Percentiles rank a stretch among this genome's conserved stretches.
Conservation (phyloP, 2,888 invertebrate genomes). For the Leptura quadrifasciata region DNA sequence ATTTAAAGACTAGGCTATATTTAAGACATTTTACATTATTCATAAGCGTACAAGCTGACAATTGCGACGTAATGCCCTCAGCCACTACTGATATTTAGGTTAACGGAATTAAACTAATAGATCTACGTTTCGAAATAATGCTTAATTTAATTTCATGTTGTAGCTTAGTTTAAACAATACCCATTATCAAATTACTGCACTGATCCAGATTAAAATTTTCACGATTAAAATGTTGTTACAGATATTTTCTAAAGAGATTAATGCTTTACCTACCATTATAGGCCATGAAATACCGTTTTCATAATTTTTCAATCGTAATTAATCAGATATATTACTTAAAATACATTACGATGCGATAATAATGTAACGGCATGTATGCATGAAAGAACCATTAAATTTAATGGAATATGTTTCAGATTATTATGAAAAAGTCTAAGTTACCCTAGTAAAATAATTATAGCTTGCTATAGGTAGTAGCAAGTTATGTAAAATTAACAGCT, state of each 20-base stretch:
- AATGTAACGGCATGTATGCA: slow-evolving; percentile 20
- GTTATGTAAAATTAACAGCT: slow-evolving; percentile 21
- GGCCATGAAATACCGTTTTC: neutral
- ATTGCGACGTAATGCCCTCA: too few relatives aligned
- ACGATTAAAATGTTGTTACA: neutral
- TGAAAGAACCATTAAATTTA: slow-evolving; percentile 36
- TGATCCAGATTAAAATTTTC: too few relatives aligned
- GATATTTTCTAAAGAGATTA: neutral
- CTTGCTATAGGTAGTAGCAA: neutral
- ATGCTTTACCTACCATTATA: neutral
- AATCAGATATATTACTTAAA: slow-evolving; percentile 4
- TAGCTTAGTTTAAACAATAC: too few relatives aligned
- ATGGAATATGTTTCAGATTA: slow-evolving; percentile 31
- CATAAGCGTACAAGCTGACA: too few relatives aligned
- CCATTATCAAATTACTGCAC: too few relatives aligned
- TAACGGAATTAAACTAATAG: too few relatives aligned
- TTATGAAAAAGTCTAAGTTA: slow-evolving; percentile 21
- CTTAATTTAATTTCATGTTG: too few relatives aligned
- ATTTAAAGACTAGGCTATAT: too few relatives aligned
- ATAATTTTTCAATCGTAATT: neutral
- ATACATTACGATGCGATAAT: slow-evolving; percentile 17
- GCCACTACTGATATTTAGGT: too few relatives aligned
- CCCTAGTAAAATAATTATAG: slow-evolving; percentile 20
- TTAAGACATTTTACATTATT: too few relatives aligned
- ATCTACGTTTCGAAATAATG: too few relatives aligned